Evolutionary conservation across 2,113 vertebrate genomes (phyloP).

Genomic region (Aegithalos caudatus): DNA sequence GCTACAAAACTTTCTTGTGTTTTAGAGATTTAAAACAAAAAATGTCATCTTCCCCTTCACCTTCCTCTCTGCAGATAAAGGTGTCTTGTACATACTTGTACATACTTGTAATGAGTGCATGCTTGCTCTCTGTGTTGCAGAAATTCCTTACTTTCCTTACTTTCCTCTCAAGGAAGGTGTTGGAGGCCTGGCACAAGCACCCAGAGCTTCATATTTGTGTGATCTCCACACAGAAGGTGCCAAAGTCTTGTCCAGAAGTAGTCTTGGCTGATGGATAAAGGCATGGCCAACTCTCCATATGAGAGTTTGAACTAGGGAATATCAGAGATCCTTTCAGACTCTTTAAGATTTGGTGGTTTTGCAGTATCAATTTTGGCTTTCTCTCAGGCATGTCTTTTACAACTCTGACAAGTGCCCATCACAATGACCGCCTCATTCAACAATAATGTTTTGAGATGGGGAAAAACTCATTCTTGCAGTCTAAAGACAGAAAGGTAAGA

Average conservation of each 20-base stretch:
- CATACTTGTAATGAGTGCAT: rapidly evolving
- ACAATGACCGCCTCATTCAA: neutral
- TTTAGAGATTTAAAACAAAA: neutral
- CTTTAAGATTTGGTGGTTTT: neutral
- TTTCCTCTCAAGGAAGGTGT: neutral
- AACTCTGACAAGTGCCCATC: neutral
- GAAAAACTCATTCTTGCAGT: neutral
- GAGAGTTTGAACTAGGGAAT: neutral
- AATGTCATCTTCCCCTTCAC: neutral
- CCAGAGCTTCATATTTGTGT: neutral
- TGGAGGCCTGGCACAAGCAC: neutral
- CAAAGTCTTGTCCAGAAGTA: neutral
- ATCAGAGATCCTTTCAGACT: neutral
- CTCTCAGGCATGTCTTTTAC: neutral
- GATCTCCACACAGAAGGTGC: neutral
- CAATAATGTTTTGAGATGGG: neutral
- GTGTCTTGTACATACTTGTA: neutral
- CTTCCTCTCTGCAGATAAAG: neutral
- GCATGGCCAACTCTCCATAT: neutral
- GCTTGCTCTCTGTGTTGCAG: neutral
- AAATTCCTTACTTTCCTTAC: neutral
- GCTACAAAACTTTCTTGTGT: neutral
- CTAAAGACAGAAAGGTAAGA: neutral
- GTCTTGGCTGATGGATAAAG: neutral
- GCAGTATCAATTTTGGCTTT: neutral